These are phyloP conservation scores for Phylloscopus trochiloides DNA, from an alignment of 2,113 vertebrate species.

Conservation along the genomic window DNA sequence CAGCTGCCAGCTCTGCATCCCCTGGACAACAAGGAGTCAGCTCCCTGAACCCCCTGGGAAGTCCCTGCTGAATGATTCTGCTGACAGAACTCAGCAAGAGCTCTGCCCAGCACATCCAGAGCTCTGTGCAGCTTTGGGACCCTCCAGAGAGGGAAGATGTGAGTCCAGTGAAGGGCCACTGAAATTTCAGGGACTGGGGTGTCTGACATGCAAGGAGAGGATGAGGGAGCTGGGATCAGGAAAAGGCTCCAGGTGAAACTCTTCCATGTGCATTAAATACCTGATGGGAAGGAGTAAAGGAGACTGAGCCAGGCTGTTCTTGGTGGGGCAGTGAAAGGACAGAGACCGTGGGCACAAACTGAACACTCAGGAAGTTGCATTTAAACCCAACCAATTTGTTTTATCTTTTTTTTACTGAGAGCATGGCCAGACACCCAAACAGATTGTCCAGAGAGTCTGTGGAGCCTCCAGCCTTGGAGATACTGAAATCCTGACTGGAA, in stretches of 20 bases:
- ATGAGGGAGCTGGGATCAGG: background rate
- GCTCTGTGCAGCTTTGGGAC: background rate
- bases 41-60: background rate
- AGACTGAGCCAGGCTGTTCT: background rate
- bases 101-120: background rate
- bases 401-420: background rate
- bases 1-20: background rate
- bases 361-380: background rate
- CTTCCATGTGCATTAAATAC: background rate
- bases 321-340: background rate
- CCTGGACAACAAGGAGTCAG: rapidly evolving
- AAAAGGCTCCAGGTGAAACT: background rate
- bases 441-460: background rate
- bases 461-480: background rate
- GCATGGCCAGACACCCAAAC: background rate
- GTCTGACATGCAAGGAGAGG: background rate
- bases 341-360: background rate
- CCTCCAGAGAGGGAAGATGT: background rate
- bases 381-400: background rate
- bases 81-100: background rate
- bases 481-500: background rate
- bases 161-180: background rate
- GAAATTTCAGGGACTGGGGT: background rate
- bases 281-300: background rate
- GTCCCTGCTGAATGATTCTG: background rate